Conservation (phyloP, 2,113 vertebrate genomes). For the Nibea coibor region DNA sequence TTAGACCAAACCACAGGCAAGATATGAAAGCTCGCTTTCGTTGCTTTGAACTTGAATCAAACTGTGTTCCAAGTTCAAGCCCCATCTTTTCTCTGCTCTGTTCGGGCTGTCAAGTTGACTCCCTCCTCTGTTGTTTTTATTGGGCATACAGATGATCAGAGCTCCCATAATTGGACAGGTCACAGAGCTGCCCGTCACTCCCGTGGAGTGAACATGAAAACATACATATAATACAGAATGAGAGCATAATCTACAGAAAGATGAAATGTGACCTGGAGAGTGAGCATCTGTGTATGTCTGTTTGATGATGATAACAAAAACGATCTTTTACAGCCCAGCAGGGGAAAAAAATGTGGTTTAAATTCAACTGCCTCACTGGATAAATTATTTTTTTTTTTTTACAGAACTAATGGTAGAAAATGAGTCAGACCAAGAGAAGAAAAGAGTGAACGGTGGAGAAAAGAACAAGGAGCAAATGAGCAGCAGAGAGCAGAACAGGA, state of each 20-base stretch:
- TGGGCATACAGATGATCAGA: slow-evolving; percentile 9
- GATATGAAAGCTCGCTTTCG: slow-evolving; percentile 45
- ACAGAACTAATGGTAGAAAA: slow-evolving; percentile 7
- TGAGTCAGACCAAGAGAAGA: background rate
- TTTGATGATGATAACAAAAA: slow-evolving; percentile 13
- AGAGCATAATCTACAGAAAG: background rate
- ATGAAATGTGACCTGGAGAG: background rate
- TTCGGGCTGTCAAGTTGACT: slow-evolving; percentile 35
- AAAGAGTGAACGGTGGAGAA: background rate
- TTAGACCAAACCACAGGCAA: slow-evolving; percentile 35
- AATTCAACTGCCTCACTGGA: slow-evolving; percentile 16
- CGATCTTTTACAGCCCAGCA: slow-evolving; percentile 4
- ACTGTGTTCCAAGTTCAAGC: slow-evolving; percentile 33
- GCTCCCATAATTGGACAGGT: slow-evolving; percentile 33
- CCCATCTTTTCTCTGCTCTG: slow-evolving; percentile 10
- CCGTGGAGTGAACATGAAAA: background rate
- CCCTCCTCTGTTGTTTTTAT: background rate
- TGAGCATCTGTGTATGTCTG: background rate
- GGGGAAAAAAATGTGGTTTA: slow-evolving; percentile 4
- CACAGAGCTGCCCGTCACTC: background rate
- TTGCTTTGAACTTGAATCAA: slow-evolving; percentile 54
- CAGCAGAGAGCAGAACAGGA: background rate
- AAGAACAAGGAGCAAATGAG: slow-evolving; percentile 3
- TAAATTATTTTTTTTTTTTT: slow-evolving; percentile 16
- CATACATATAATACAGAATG: background rate